phyloP scores from a whole-genome alignment of 2,797 vertebrate species.

The Sebastes taczanowskii region DNA sequence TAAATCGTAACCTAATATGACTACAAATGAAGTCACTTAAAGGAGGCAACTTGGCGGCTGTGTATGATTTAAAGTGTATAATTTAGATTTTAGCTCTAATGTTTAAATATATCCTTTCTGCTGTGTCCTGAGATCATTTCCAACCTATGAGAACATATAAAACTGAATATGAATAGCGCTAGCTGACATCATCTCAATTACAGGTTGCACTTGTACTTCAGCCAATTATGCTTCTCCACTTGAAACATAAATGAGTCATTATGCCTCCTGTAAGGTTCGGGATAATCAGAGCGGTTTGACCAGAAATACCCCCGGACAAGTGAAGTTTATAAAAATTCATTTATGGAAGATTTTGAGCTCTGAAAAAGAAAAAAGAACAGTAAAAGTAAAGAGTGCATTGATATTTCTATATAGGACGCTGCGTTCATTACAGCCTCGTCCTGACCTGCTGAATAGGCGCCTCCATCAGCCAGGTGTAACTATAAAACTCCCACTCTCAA shows the following conservation, averaged over 20 bases:
- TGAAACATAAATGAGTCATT: slow-evolving; percentile 49
- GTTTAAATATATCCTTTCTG: background rate
- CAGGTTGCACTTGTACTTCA: slow-evolving; percentile 55
- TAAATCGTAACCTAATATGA: background rate
- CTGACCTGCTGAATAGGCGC: slow-evolving; percentile 41
- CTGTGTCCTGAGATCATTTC: background rate
- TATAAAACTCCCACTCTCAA: slow-evolving; percentile 41
- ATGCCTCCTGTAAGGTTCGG: slow-evolving; percentile 20
- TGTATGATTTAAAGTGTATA: background rate
- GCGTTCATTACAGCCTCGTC: slow-evolving; percentile 41
- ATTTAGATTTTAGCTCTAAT: background rate
- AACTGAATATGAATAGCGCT: background rate
- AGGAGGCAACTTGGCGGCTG: background rate
- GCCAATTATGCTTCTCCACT: slow-evolving; percentile 48
- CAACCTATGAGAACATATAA: background rate
- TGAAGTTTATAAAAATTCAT: background rate
- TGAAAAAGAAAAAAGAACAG: slow-evolving; percentile 8
- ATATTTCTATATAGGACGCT: slow-evolving; percentile 3
- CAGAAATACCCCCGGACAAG: background rate
- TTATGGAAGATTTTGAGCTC: background rate
- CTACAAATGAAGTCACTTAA: background rate
- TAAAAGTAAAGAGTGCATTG: slow-evolving; percentile 1
- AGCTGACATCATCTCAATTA: slow-evolving; percentile 41
- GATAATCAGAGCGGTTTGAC: slow-evolving; percentile 24
- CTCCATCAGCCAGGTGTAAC: slow-evolving; percentile 52